Conservation (phyloP, 2,888 invertebrate species). For the Pyrgus malvae region DNA sequence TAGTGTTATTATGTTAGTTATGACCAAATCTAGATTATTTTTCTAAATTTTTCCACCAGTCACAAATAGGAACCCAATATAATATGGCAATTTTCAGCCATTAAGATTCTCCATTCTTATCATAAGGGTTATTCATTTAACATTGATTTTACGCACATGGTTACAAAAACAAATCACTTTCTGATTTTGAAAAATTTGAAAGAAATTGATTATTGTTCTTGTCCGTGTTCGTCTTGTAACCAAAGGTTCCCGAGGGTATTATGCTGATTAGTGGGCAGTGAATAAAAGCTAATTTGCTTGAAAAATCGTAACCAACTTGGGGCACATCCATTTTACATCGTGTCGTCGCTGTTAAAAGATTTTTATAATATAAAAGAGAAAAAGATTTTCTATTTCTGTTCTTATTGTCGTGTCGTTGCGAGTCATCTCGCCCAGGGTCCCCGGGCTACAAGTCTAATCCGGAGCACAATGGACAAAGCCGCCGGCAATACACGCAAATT, state of each 20-base stretch:
- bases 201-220: not conserved
- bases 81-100: no score
- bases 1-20: no score
- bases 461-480: conserved; percentile 18
- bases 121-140: no score
- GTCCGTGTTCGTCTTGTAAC: not conserved
- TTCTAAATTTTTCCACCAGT: no score
- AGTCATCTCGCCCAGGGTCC: not conserved
- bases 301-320: not conserved
- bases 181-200: no score
- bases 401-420: conserved; percentile 6
- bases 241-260: not conserved
- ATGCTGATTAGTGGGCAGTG: not conserved
- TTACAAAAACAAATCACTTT: no score
- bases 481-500: conserved; percentile 23
- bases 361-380: not conserved
- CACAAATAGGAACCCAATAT: no score
- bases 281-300: not conserved
- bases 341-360: not conserved
- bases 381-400: conserved; percentile 4
- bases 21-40: no score
- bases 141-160: no score
- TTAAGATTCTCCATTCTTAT: no score
- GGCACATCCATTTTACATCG: not conserved
- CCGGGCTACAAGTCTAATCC: conserved; percentile 16